A percentile compares a stretch with the other conserved stretches of the same genome.
Conservation (phyloP, 1,140 invertebrate genomes). For the Aphelenchoides avenae region DNA sequence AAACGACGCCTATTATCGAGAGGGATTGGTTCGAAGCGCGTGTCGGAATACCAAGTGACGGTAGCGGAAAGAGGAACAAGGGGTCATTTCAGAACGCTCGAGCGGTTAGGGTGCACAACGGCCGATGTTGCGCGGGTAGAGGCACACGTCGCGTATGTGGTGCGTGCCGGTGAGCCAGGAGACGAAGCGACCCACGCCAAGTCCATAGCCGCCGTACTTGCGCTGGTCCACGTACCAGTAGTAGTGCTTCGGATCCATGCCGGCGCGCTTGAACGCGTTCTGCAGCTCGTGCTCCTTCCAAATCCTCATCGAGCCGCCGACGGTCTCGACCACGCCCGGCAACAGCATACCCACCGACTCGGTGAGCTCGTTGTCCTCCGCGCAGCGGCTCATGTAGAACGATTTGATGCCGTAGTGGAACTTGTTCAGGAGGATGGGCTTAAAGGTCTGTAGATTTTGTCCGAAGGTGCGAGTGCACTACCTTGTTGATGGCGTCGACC, state of each 20-base stretch:
- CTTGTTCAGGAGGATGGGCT: slow-evolving; percentile 84
- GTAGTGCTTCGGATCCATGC: slow-evolving; percentile 86
- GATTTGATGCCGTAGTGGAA: slow-evolving; percentile 94
- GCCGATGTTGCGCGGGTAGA: no score
- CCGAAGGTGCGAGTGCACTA: no score
- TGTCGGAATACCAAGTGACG: no score
- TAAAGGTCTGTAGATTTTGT: no score
- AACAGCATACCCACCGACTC: slow-evolving; percentile 93
- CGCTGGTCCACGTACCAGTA: slow-evolving; percentile 98
- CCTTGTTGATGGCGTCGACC: slow-evolving; percentile 90
- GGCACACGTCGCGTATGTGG: no score
- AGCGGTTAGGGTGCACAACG: no score
- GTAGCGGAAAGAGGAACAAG: no score
- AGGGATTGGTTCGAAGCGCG: no score
- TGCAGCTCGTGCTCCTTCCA: slow-evolving; percentile 80
- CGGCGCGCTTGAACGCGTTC: slow-evolving; percentile 77
- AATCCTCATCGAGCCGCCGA: slow-evolving; percentile 99
- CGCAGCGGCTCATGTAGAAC: slow-evolving; percentile 91
- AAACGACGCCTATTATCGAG: no score
- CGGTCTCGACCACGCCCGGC: slow-evolving; percentile 95
- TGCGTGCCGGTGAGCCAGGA: no score
- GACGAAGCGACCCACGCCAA: no score
- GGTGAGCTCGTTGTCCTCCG: slow-evolving; percentile 77
- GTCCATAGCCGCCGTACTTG: slow-evolving; percentile 84
- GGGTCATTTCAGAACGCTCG: no score